Percentiles rank a stretch among this genome's conserved stretches.
phyloP scores from a whole-genome alignment of 2,888 invertebrate species.

The Teinopalpus imperialis region DNA sequence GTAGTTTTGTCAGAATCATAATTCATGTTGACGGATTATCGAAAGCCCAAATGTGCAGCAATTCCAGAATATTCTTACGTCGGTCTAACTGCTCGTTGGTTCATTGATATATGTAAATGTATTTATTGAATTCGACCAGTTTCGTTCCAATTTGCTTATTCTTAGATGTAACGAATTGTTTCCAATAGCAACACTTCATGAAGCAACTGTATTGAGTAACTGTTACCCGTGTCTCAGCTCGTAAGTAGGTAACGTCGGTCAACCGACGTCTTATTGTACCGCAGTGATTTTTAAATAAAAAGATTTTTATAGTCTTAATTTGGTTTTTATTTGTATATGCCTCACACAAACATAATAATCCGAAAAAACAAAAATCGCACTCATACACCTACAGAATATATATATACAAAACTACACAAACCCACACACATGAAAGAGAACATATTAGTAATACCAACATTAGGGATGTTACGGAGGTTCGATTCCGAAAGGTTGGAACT shows the following conservation, averaged over 20 bases:
- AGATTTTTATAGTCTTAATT: slow-evolving; percentile 73
- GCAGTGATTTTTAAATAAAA: slow-evolving; percentile 75
- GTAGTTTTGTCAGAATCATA: too few relatives aligned
- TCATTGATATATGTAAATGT: slow-evolving; percentile 50
- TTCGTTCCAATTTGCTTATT: slow-evolving; percentile 64
- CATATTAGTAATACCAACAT: too few relatives aligned
- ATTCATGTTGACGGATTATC: too few relatives aligned
- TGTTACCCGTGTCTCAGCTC: slow-evolving; percentile 62
- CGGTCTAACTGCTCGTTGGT: slow-evolving; percentile 12
- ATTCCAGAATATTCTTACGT: background rate
- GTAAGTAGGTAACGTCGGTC: slow-evolving; percentile 50
- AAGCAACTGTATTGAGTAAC: slow-evolving; percentile 47
- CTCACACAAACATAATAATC: too few relatives aligned
- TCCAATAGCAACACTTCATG: slow-evolving; percentile 43
- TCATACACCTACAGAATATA: too few relatives aligned
- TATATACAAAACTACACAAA: too few relatives aligned
- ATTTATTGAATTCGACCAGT: slow-evolving; percentile 71
- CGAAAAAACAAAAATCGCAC: too few relatives aligned
- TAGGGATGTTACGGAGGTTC: too few relatives aligned
- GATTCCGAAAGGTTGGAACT: too few relatives aligned
- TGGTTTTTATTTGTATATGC: slow-evolving; percentile 41
- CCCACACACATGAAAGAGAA: too few relatives aligned
- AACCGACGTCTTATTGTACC: slow-evolving; percentile 58
- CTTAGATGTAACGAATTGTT: slow-evolving; percentile 60
- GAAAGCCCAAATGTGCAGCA: slow-evolving; percentile 18